phyloP scores from a whole-genome alignment of 1,140 invertebrate species.

The Saccostrea glomerata region DNA sequence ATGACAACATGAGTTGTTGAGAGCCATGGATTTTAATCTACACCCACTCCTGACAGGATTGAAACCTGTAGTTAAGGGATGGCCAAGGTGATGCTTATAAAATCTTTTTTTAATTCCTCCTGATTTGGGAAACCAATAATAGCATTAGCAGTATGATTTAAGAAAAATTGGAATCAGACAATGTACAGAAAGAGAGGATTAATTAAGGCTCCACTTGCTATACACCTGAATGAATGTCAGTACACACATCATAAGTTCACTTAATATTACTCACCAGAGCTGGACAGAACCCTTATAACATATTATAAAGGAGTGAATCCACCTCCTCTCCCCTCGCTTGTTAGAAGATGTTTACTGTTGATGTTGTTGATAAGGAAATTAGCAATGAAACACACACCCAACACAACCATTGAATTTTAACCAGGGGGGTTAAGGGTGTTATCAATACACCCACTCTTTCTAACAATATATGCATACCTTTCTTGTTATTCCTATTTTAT shows the following conservation, averaged over 20 bases:
- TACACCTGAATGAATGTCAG: not conserved
- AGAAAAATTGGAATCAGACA: not conserved
- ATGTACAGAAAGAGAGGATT: not conserved
- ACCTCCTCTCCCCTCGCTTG: not conserved
- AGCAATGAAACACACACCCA: not conserved
- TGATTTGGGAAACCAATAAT: too few species aligned
- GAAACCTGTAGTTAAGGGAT: too few species aligned
- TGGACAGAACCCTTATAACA: not conserved
- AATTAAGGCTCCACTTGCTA: not conserved
- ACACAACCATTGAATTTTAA: not conserved
- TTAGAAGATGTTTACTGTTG: not conserved
- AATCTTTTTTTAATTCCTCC: too few species aligned
- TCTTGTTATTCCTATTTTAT: not conserved
- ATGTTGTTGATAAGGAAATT: not conserved
- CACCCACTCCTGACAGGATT: too few species aligned
- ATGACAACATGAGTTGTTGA: too few species aligned
- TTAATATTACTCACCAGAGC: not conserved
- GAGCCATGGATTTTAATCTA: too few species aligned
- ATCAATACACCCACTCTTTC: slow-evolving; percentile 3
- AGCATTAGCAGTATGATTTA: too few species aligned
- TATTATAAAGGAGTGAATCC: not conserved
- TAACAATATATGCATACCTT: not conserved
- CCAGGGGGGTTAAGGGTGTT: not conserved
- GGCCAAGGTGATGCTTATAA: too few species aligned
- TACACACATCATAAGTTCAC: not conserved